phyloP scores from a whole-genome alignment of 2,888 invertebrate species.

The Cantharis rustica region DNA sequence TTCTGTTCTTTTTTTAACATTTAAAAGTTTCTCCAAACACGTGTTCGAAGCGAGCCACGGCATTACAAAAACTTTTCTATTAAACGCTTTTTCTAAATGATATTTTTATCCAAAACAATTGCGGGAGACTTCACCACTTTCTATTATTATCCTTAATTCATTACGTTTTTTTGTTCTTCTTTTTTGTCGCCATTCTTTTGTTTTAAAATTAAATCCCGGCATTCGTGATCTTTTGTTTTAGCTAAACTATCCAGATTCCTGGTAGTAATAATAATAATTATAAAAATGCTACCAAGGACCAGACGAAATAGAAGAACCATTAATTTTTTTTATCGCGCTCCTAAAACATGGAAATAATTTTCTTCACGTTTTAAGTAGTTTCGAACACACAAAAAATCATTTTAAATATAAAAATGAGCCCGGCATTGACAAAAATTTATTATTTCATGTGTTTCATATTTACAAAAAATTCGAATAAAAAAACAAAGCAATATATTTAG shows the following conservation, averaged over 20 bases:
- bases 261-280: too few species aligned
- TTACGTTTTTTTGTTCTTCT: not conserved
- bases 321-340: not conserved
- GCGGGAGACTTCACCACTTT: slow-evolving; percentile 18
- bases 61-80: slow-evolving; percentile 32
- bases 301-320: not conserved
- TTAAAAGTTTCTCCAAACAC: slow-evolving; percentile 29
- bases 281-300: too few species aligned
- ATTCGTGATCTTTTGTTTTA: not conserved
- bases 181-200: not conserved
- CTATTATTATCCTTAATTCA: not conserved
- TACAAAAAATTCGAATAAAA: not conserved
- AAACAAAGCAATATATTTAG: not conserved
- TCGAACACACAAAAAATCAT: not conserved
- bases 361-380: not conserved
- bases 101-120: slow-evolving; percentile 32
- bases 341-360: not conserved
- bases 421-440: not conserved
- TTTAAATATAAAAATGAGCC: not conserved
- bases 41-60: slow-evolving; percentile 40
- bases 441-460: not conserved
- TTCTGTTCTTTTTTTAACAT: slow-evolving; percentile 26
- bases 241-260: not conserved
- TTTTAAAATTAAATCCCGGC: not conserved
- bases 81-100: slow-evolving; percentile 31